Conservation (phyloP, 2,113 vertebrate genomes). For the Leucoraja erinaceus region DNA sequence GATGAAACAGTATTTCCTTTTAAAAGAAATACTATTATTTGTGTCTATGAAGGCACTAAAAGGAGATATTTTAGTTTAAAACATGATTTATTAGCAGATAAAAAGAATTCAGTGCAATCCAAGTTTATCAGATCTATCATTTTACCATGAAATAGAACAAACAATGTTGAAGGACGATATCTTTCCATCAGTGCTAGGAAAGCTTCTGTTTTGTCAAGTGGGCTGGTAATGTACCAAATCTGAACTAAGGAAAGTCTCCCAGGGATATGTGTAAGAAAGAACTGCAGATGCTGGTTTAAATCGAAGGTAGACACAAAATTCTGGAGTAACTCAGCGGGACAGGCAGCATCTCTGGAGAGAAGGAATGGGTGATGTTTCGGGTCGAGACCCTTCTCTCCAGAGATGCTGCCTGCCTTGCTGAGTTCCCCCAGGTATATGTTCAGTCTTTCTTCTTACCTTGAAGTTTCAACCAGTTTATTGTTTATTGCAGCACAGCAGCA, state of each 20-base stretch:
- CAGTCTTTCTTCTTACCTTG: not conserved
- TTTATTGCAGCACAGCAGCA: not conserved
- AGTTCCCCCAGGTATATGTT: no score
- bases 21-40: not conserved
- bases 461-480: not conserved
- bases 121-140: not conserved
- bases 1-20: not conserved
- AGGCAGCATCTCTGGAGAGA: no score
- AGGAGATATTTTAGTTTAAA: not conserved
- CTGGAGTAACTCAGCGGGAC: no score
- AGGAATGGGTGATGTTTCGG: no score
- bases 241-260: not conserved
- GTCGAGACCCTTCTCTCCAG: no score
- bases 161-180: no score
- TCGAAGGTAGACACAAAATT: no score
- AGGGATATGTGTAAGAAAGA: not conserved
- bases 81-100: not conserved
- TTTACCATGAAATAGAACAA: no score
- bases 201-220: not conserved
- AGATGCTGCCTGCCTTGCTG: no score
- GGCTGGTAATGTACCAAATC: not conserved
- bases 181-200: no score
- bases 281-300: no score
- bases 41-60: not conserved
- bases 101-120: not conserved